Evolutionary conservation across 1,140 invertebrate species (phyloP), one percentile per base, ranked within the genome.

Genomic region (Drosophila trapezifrons): DNA sequence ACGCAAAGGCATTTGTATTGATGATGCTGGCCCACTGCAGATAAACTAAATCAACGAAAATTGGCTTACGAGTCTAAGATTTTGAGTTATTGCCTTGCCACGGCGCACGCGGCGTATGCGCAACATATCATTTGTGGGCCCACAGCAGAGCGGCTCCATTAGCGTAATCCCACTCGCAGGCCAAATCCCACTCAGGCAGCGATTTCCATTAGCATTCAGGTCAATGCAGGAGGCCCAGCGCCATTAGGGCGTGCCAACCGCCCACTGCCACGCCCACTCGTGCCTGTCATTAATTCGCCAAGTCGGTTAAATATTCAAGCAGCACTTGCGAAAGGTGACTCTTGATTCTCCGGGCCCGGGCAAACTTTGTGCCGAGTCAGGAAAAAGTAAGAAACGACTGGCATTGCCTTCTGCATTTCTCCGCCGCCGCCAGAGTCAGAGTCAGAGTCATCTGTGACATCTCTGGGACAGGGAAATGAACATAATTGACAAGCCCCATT

Each of bases 21-120:
- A 75, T 83, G 63, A 65, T 78, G 73, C 67, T 60, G 66, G 40
- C 54, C 73, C 70, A 76, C 75, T 87, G 76, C 66, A 89, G 83
- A 89, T 87, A 89, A 87, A 89, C 84, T 84, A 87, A 87, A 87
- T 87, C 80, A 87, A 89, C 84, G 83, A 89, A 87, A 87, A 87
- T 87, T 87, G 84, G 84, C 80, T 89, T 87, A 87, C 84, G 71
- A 73, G 58, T 70, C 58, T 79, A 79, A 69, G 83, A 87, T 77
- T 86, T 86, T 86, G 83, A 86, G 83, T 86, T 86, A 86, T 86
- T 80, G 76, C 63, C 63, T 49, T 29, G 37, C 51, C 51, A 59
- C 56, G 35, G 75, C 66, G 64, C 63, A 89, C 67, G 67, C 63
- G 63, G 72, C 83, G 83, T 86, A 83, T 86, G 56, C 76, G 83